A percentile compares a stretch with the other conserved stretches of the same genome.
Conservation (phyloP, 2,113 vertebrate genomes). For the Psilopogon haemacephalus region DNA sequence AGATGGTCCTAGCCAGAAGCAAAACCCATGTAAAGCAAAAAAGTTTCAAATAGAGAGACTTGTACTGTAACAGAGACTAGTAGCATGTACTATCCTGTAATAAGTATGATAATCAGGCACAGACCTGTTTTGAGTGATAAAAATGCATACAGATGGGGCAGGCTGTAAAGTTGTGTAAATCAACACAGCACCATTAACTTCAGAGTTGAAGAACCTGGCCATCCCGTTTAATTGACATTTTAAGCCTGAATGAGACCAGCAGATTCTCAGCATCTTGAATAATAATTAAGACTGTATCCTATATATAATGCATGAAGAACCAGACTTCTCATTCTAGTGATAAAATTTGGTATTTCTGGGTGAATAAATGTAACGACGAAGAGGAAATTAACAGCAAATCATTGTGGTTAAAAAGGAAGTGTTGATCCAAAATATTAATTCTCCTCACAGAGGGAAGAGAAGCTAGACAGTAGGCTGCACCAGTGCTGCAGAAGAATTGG, state of each 20-base stretch:
- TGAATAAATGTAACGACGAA: conserved; percentile 30
- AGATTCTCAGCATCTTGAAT: conserved; percentile 24
- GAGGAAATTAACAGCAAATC: conserved; percentile 30
- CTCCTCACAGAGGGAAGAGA: conserved; percentile 36
- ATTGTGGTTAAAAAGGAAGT: conserved; percentile 47
- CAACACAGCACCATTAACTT: neutral
- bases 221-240: conserved; percentile 39
- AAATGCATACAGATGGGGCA: neutral
- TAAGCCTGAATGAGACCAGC: conserved; percentile 4
- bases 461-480: conserved; percentile 45
- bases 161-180: neutral
- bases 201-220: neutral
- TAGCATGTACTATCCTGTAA: neutral
- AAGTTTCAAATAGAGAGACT: conserved; percentile 2
- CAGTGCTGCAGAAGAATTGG: conserved; percentile 34
- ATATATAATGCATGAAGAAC: neutral
- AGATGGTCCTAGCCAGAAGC: neutral
- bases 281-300: conserved; percentile 5
- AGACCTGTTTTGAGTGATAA: neutral
- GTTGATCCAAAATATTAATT: conserved; percentile 58
- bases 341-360: conserved; percentile 27
- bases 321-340: neutral
- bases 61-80: neutral
- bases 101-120: neutral
- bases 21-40: neutral